Conservation (phyloP, 2,113 vertebrate species). For the Campylorhamphus procurvoides region DNA sequence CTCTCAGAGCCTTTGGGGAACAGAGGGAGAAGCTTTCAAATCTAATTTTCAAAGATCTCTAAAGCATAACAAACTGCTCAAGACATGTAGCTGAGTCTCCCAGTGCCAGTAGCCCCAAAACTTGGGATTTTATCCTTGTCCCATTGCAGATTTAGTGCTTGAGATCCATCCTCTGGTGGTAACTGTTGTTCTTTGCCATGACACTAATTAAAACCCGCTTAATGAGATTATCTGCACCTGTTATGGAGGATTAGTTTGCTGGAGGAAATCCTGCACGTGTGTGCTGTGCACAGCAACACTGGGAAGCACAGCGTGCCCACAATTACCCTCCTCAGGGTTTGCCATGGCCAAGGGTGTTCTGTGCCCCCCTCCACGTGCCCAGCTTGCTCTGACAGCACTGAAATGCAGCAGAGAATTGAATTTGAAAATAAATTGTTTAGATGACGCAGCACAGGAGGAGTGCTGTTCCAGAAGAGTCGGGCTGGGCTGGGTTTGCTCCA, state of each 20-base stretch:
- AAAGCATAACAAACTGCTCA: not conserved
- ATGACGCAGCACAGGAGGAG: not conserved
- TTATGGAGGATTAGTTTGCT: conserved; percentile 8
- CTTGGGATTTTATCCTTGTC: not conserved
- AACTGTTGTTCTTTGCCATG: not conserved
- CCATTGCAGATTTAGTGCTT: not conserved
- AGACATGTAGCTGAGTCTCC: not conserved
- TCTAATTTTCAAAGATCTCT: conserved; percentile 11
- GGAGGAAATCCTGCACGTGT: not conserved
- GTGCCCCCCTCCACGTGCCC: not conserved
- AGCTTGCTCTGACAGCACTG: conserved; percentile 24
- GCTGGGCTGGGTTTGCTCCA: not conserved
- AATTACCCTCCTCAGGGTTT: not conserved
- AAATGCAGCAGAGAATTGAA: conserved; percentile 15
- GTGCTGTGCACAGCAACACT: fast-evolving
- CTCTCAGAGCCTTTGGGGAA: conserved; percentile 5
- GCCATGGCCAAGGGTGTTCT: not conserved
- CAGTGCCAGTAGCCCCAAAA: not conserved
- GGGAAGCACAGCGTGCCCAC: not conserved
- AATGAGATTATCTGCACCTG: conserved; percentile 22
- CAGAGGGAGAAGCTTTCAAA: not conserved
- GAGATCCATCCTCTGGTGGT: not conserved
- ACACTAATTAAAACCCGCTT: conserved; percentile 20
- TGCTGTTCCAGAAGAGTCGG: not conserved
- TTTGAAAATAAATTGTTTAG: not conserved